Evolutionary conservation across 2,113 vertebrate genomes (phyloP), one percentile per base, ranked within the genome.

Genomic region (Tetrax tetrax): DNA sequence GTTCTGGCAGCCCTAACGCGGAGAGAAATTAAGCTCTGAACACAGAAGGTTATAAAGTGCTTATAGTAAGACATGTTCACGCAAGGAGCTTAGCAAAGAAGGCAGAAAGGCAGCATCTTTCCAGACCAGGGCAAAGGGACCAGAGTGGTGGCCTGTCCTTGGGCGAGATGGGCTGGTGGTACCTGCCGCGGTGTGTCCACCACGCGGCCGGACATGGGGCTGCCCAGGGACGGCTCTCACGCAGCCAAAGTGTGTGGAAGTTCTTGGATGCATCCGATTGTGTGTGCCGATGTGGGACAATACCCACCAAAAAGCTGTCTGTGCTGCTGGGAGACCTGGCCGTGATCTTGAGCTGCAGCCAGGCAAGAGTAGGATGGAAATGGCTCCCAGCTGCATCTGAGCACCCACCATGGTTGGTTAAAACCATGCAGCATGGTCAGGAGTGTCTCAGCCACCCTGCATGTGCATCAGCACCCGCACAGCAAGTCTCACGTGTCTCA

Each of bases 401-500:
- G 51, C 47, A 28, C 54, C 25, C 13, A 5, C 6, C 5, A 29
- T 29, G 56, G 19, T 24, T 78, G 60, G n/a, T 7, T 2, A 19
- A 35, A 50, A 53, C 54, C 27, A 12, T 8, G 24, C 77, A 51
- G 59, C 6, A 0, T 2, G 14, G 12, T 6, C 84, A 84, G 72
- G 24, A 21, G 13, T 3, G 4, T 27, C 65, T 85, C 50, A 33
- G 59, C 13, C 1, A 3, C 60, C 17, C 12, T 17, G 43, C 0
- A 1, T 9, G 76, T 14, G 37, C 12, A 7, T 10, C 68, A 87
- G 59, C n/a, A 48, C 19, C 78, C 1, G 3, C 45, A 2, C 33
- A 7, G 51, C 0, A 0, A 6, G 20, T 17, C 15, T 21, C 0
- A 0, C 1, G 1, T 10, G 20, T 17, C 15, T 21, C 0, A 0